A percentile compares a stretch with the other conserved stretches of the same genome.
These are phyloP conservation scores for Scaeva pyrastri DNA, from an alignment of 2,888 invertebrate genomes.

Conservation along the genomic window DNA sequence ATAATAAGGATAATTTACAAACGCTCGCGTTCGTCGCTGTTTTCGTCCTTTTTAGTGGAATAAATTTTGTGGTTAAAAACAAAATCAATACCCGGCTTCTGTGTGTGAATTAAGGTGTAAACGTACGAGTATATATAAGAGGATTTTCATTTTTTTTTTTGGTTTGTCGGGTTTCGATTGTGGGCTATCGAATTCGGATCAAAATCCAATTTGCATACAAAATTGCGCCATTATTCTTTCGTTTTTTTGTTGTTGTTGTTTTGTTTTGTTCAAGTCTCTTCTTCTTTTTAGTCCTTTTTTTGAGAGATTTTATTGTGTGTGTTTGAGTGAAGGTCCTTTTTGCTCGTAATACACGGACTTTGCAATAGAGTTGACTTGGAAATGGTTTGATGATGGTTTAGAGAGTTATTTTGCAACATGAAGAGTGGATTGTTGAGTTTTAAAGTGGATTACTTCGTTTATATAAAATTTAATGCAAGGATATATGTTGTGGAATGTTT, in stretches of 20 bases:
- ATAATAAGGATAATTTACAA: conserved; percentile 58
- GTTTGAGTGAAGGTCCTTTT: conserved; percentile 34
- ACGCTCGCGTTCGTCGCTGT: background rate
- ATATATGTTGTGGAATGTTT: conserved; percentile 44
- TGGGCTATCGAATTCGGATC: conserved; percentile 68
- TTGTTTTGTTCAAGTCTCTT: conserved; percentile 6
- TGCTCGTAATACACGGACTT: conserved; percentile 41
- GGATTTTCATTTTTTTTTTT: conserved; percentile 9
- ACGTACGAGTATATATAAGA: background rate
- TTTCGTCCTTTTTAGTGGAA: conserved; percentile 31
- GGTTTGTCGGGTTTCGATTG: conserved; percentile 53
- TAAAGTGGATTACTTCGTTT: conserved; percentile 72
- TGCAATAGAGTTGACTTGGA: conserved; percentile 31
- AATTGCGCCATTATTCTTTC: conserved; percentile 67
- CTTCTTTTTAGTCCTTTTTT: conserved; percentile 13
- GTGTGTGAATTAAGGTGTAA: background rate
- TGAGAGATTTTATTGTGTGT: conserved; percentile 1
- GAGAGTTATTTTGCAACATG: conserved; percentile 51
- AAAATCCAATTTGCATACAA: conserved; percentile 71
- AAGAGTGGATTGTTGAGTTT: conserved; percentile 68
- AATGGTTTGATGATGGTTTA: conserved; percentile 3
- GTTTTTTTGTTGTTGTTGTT: too few species aligned
- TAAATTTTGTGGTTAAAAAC: conserved; percentile 27
- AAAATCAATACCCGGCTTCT: conserved; percentile 14
- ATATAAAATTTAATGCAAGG: conserved; percentile 57